Evolutionary conservation across 2,888 invertebrate genomes (phyloP).

Genomic region (Polietes domitor): DNA sequence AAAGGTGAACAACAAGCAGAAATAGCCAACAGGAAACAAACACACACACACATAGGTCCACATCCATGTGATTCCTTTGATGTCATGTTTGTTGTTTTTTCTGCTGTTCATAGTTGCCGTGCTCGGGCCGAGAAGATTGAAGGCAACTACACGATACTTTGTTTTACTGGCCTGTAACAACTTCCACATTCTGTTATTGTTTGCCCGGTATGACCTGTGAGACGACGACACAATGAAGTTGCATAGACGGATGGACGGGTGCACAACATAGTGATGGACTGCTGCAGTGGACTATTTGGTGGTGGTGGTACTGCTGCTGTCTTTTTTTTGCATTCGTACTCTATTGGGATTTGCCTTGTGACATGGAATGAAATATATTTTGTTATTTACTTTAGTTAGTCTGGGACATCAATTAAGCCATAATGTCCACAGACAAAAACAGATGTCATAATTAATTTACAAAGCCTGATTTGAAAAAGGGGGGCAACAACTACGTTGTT

Average conservation of each 20-base stretch:
- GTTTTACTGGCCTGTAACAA: background rate
- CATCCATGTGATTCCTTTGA: constrained; percentile 24
- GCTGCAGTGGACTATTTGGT: constrained; percentile 6
- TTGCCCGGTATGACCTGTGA: background rate
- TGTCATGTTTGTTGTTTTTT: constrained; percentile 43
- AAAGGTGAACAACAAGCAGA: constrained; percentile 1
- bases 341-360: constrained; percentile 55
- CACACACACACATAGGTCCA: no score
- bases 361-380: constrained; percentile 39
- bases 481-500: constrained; percentile 7
- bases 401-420: constrained; percentile 56
- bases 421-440: constrained; percentile 52
- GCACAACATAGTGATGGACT: background rate
- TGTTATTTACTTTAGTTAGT: constrained; percentile 48
- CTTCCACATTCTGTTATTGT: background rate
- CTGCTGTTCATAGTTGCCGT: background rate
- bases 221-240: background rate
- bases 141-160: constrained; percentile 12
- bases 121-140: background rate
- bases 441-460: constrained; percentile 60
- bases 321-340: constrained; percentile 13
- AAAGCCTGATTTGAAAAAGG: constrained; percentile 40
- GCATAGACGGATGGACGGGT: background rate
- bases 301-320: constrained; percentile 2
- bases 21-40: constrained; percentile 51